phyloP scores from a whole-genome alignment of 2,888 invertebrate species.

The Dasypogon diadema region DNA sequence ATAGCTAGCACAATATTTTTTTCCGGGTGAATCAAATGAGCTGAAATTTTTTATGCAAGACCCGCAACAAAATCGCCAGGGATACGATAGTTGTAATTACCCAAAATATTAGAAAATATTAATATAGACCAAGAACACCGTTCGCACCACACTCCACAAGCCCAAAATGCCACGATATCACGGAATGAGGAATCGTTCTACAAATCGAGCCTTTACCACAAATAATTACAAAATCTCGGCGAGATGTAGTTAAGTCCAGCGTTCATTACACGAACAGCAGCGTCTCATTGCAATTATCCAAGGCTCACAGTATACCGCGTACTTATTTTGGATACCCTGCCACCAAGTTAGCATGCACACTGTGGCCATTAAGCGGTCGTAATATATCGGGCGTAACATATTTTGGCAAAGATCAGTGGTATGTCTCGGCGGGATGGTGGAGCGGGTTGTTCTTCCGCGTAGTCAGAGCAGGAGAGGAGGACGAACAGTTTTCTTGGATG shows the following conservation, averaged over 20 bases:
- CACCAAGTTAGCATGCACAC: neutral
- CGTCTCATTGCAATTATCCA: neutral
- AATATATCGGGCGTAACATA: constrained; percentile 1
- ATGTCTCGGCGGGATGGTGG: neutral
- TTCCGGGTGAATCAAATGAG: no score
- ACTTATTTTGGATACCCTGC: neutral
- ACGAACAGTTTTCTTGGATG: neutral
- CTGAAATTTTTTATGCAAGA: no score
- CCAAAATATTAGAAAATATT: no score
- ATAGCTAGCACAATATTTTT: no score
- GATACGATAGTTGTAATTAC: no score
- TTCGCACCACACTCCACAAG: no score
- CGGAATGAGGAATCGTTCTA: no score
- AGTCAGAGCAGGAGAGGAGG: neutral
- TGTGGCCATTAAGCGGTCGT: constrained; percentile 10
- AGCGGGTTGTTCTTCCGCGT: neutral
- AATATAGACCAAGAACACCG: no score
- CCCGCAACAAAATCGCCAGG: no score
- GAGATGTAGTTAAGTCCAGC: neutral
- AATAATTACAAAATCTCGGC: neutral
- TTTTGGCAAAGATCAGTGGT: neutral
- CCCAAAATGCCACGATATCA: no score
- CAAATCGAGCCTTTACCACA: neutral
- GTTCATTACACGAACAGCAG: neutral
- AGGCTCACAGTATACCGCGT: neutral